Evolutionary conservation across 2,113 vertebrate species (phyloP).

Genomic region (Paratilapia polleni): DNA sequence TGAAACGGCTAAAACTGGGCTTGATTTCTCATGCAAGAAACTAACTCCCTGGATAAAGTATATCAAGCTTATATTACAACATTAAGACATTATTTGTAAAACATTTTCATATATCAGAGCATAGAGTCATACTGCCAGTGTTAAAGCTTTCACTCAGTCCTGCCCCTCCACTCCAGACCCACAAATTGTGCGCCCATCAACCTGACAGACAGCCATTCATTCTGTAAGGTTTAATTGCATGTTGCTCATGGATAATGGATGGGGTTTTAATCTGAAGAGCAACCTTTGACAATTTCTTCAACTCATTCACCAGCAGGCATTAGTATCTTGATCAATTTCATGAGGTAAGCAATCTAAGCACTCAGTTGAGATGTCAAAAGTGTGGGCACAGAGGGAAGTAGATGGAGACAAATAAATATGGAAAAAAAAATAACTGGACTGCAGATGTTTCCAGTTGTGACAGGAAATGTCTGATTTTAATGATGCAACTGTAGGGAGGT

Average conservation of each 20-base stretch:
- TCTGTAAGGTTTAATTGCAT: constrained; percentile 38
- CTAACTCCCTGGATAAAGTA: constrained; percentile 7
- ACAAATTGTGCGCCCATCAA: constrained; percentile 19
- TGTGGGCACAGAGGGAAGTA: background rate
- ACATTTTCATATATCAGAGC: constrained; percentile 23
- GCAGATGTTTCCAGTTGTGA: background rate
- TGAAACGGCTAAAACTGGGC: constrained; percentile 8
- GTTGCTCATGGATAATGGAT: constrained; percentile 25
- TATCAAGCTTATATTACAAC: background rate
- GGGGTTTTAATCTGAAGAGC: constrained; percentile 8
- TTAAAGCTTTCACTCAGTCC: constrained; percentile 4
- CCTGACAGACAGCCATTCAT: constrained; percentile 9
- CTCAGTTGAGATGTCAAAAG: background rate
- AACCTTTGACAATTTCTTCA: constrained; percentile 32
- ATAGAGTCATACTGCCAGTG: background rate
- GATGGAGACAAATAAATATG: constrained; percentile 18
- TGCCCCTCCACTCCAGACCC: background rate
- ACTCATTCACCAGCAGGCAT: constrained; percentile 20
- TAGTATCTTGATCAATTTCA: constrained; percentile 42
- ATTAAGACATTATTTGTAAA: constrained; percentile 39
- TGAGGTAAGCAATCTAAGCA: constrained; percentile 3
- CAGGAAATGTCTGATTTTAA: constrained; percentile 9
- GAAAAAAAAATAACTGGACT: background rate
- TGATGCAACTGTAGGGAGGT: background rate
- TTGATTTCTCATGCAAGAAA: constrained; percentile 17